phyloP scores from a whole-genome alignment of 2,888 invertebrate species.

The Chouioia cunea region DNA sequence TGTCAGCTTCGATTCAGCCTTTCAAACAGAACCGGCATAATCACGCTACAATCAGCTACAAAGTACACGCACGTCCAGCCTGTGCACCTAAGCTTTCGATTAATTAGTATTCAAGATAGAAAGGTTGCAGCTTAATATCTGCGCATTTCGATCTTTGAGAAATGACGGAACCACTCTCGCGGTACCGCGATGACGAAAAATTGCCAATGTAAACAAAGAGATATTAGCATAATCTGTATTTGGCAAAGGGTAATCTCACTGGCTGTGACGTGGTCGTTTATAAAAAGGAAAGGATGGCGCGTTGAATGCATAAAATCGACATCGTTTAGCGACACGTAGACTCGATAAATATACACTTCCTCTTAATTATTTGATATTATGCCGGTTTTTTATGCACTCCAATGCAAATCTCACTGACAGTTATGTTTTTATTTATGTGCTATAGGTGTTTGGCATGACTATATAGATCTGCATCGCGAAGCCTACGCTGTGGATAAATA shows the following conservation, averaged over 20 bases:
- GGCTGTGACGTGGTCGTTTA: background rate
- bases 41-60: background rate
- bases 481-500: conserved; percentile 1
- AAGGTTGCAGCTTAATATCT: conserved; percentile 7
- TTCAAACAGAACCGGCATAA: background rate
- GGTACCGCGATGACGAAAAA: background rate
- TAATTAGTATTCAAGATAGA: conserved; percentile 20
- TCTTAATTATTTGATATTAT: conserved; percentile 26
- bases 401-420: conserved; percentile 17
- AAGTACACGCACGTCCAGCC: background rate
- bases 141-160: too few relatives aligned
- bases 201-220: conserved; percentile 9
- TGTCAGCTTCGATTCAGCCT: background rate
- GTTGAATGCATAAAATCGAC: background rate
- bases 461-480: conserved; percentile 17
- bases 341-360: conserved; percentile 20
- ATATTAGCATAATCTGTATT: background rate
- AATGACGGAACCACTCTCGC: too few relatives aligned
- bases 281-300: conserved; percentile 14
- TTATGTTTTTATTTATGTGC: conserved; percentile 24
- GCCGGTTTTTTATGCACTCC: conserved; percentile 2
- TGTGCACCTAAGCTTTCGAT: background rate
- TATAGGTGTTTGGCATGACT: conserved; percentile 5
- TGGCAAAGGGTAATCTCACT: conserved; percentile 6
- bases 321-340: conserved; percentile 9